Percentiles rank a stretch among this genome's conserved stretches.
These are phyloP conservation scores for Tautogolabrus adspersus DNA, from an alignment of 2,113 vertebrate genomes.

Conservation along the genomic window DNA sequence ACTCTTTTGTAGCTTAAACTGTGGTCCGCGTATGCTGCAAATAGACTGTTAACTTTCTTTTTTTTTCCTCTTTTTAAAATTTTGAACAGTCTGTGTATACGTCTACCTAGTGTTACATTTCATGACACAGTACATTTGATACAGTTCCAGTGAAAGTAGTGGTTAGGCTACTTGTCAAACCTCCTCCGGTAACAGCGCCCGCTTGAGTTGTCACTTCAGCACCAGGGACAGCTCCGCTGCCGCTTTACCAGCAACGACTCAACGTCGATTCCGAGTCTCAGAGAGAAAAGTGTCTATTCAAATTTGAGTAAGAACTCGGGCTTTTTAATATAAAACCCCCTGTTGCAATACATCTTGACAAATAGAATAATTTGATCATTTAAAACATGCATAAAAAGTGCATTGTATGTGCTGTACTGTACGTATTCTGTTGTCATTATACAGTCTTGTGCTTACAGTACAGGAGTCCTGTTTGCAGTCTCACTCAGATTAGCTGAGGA, in stretches of 20 bases:
- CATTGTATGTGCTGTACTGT: slow-evolving; percentile 10
- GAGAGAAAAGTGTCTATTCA: neutral
- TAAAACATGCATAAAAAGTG: neutral
- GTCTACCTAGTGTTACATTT: neutral
- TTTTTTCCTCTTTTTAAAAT: neutral
- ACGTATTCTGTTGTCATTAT: slow-evolving; percentile 42
- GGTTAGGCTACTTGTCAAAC: slow-evolving; percentile 35
- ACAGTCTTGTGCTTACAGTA: slow-evolving; percentile 44
- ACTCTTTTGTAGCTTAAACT: neutral
- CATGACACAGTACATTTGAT: neutral
- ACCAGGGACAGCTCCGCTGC: slow-evolving; percentile 70
- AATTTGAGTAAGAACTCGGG: neutral
- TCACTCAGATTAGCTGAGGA: slow-evolving; percentile 71
- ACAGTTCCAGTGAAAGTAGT: slow-evolving; percentile 29
- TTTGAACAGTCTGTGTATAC: neutral
- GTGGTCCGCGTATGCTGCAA: neutral
- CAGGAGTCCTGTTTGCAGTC: slow-evolving; percentile 62
- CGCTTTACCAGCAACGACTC: neutral
- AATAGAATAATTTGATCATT: neutral
- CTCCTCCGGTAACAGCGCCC: slow-evolving; percentile 30
- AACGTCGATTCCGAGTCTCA: slow-evolving; percentile 28
- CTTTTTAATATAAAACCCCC: neutral
- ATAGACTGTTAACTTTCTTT: neutral
- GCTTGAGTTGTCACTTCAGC: slow-evolving; percentile 48
- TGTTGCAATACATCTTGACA: neutral